These are phyloP conservation scores for Epinephelus fuscoguttatus DNA, from an alignment of 2,113 vertebrate genomes.

Conservation along the genomic window DNA sequence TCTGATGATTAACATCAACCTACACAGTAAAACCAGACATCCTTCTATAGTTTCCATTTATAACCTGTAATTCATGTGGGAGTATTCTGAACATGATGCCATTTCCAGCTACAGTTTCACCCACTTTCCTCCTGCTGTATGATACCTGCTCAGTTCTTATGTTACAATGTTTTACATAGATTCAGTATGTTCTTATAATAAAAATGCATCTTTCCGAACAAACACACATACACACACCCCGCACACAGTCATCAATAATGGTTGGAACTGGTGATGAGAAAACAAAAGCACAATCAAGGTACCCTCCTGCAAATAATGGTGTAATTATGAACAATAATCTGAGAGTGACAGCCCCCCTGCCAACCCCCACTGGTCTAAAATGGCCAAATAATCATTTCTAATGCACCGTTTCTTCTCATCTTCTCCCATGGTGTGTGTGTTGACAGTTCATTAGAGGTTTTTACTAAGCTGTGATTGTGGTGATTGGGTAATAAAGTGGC, in stretches of 20 bases:
- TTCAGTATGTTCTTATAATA: neutral
- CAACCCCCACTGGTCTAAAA: constrained; percentile 42
- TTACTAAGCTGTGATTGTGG: constrained; percentile 35
- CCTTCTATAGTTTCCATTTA: constrained; percentile 19
- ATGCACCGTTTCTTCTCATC: constrained; percentile 60
- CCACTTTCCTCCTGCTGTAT: constrained; percentile 1
- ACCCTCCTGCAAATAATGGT: constrained; percentile 25
- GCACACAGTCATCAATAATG: constrained; percentile 31
- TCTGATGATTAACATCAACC: constrained; percentile 17
- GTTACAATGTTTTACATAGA: neutral
- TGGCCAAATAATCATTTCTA: constrained; percentile 64
- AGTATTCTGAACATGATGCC: constrained; percentile 2
- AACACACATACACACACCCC: neutral
- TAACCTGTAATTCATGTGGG: constrained; percentile 11
- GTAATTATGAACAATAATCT: constrained; percentile 42
- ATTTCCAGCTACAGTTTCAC: constrained; percentile 23
- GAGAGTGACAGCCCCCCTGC: constrained; percentile 28
- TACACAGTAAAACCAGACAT: constrained; percentile 2
- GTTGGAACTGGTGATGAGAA: constrained; percentile 14
- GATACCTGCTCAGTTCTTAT: neutral
- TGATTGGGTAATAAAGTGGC: constrained; percentile 40
- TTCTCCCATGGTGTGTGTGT: constrained; percentile 36
- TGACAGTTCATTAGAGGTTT: constrained; percentile 56
- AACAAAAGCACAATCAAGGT: constrained; percentile 17
- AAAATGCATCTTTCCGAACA: neutral